Evolutionary conservation across 2,888 invertebrate genomes (phyloP).

Genomic region (Latrodectus elegans): DNA sequence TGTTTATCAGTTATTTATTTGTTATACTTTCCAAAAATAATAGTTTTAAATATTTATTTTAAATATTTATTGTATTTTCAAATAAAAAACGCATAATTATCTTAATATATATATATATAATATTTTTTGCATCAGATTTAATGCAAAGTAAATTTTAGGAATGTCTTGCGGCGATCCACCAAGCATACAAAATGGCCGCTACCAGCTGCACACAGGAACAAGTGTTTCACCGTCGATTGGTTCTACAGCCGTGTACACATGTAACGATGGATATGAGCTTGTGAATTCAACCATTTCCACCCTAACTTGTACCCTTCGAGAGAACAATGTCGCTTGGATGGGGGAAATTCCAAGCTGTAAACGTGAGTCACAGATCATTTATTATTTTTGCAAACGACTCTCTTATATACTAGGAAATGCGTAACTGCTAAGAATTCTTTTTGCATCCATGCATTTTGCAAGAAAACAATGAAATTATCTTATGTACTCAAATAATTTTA

Average conservation of each 20-base stretch:
- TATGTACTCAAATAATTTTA: too few species aligned
- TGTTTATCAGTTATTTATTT: too few species aligned
- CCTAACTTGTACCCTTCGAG: constrained; percentile 19
- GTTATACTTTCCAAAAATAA: not conserved
- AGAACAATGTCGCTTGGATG: constrained; percentile 27
- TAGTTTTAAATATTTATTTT: not conserved
- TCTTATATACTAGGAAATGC: too few species aligned
- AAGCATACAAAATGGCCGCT: not conserved
- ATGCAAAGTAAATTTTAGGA: constrained; percentile 10
- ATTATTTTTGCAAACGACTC: too few species aligned
- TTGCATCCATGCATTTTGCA: too few species aligned
- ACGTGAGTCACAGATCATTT: constrained; percentile 4
- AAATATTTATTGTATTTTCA: not conserved
- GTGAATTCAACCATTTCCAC: not conserved
- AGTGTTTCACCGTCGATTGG: not conserved
- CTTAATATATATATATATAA: not conserved
- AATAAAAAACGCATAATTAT: not conserved
- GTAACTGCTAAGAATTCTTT: too few species aligned
- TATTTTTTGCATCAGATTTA: not conserved
- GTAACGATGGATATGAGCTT: constrained; percentile 38
- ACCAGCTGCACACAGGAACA: constrained; percentile 10
- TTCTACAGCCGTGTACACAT: constrained; percentile 24
- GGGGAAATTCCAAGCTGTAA: constrained; percentile 31
- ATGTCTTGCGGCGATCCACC: constrained; percentile 43
- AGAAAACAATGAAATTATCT: too few species aligned